A percentile compares a stretch with the other conserved stretches of the same genome.
These are phyloP conservation scores for Scaptomyza pallida DNA, from an alignment of 1,140 invertebrate genomes.

Conservation along the genomic window DNA sequence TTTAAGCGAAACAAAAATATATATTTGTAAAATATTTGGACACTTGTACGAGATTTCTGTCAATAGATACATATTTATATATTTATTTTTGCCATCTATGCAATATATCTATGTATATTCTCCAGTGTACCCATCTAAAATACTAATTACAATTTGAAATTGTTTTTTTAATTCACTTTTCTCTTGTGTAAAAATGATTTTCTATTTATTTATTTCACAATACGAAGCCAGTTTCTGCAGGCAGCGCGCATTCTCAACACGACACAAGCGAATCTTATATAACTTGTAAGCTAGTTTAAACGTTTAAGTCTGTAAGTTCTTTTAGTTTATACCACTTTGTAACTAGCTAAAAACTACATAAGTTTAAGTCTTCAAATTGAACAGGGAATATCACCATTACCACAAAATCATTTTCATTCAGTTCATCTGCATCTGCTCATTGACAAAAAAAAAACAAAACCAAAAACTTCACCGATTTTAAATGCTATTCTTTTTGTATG, in stretches of 20 bases:
- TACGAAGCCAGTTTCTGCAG: conserved; percentile 1
- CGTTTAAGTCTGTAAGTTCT: conserved; percentile 31
- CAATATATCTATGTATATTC: conserved; percentile 31
- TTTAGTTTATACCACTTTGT: conserved; percentile 10
- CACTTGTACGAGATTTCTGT: conserved; percentile 12
- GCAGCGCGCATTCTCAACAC: conserved; percentile 2
- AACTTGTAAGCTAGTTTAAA: conserved; percentile 34
- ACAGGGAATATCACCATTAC: not conserved
- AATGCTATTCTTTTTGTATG: conserved; percentile 17
- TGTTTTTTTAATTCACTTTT: conserved; percentile 14
- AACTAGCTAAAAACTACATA: conserved; percentile 11
- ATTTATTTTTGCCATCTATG: conserved; percentile 31
- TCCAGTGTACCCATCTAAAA: conserved; percentile 21
- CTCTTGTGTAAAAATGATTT: conserved; percentile 4
- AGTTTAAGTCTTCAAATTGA: conserved; percentile 13
- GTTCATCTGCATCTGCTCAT: conserved; percentile 32
- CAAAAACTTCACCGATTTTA: conserved; percentile 15
- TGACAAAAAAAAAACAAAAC: not conserved
- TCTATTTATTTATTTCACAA: conserved; percentile 16
- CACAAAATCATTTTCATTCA: conserved; percentile 45
- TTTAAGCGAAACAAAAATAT: not conserved
- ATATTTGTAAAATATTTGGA: conserved; percentile 1
- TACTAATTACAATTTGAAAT: conserved; percentile 12
- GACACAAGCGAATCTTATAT: not conserved
- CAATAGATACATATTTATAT: conserved; percentile 8